Evolutionary conservation across 2,797 vertebrate species (phyloP), one percentile per base, ranked within the genome.

Genomic region (Lycodopsis pacificus): DNA sequence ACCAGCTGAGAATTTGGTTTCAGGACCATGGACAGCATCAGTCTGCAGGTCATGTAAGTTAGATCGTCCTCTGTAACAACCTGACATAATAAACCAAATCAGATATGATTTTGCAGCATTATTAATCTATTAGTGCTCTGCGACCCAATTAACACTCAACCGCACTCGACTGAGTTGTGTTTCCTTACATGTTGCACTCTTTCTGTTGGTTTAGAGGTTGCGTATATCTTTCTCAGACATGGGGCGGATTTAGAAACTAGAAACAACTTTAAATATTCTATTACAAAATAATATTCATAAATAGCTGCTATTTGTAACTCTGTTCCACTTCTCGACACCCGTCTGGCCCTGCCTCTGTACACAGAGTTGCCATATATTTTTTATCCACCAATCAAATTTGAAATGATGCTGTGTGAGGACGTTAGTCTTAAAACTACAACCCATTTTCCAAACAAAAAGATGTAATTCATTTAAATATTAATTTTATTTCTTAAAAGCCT

Each of bases 11-110:
- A 65, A 71, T 77, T 77, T 71, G 65, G 44, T 81, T 93, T 93
- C 91, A 93, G 91, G 71, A 93, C 91, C 91, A 88, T 81, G 92
- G 92, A 92, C 88, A 93, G 92, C 88, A 78, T 88, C 86, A 20
- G 30, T 72, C 70, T 70, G 20, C 58, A 66, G 64, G 62, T 67
- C 69, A 51, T 54, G 27, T 36, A 64, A 56, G 15, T 34, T 34
- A 71, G 32, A 59, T 57, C 61, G 19, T 72, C 62, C 5, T 67
- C 57, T 76, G 34, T 13, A 1, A 38, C 65, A 46, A 66, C 56
- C 46, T 71, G 76, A 40, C 62, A 27, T 0, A 7, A 64, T 20
- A 61, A 34, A 65, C 51, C 51, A 70, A 66, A 51, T 75, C 79
- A 12, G 20, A 10, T 65, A 14, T 1, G 42, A 42, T 61, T 53